Base-by-base conservation (phyloP, 2,113 vertebrate species). In the Hypocryptadius cinnamomeus region DNA sequence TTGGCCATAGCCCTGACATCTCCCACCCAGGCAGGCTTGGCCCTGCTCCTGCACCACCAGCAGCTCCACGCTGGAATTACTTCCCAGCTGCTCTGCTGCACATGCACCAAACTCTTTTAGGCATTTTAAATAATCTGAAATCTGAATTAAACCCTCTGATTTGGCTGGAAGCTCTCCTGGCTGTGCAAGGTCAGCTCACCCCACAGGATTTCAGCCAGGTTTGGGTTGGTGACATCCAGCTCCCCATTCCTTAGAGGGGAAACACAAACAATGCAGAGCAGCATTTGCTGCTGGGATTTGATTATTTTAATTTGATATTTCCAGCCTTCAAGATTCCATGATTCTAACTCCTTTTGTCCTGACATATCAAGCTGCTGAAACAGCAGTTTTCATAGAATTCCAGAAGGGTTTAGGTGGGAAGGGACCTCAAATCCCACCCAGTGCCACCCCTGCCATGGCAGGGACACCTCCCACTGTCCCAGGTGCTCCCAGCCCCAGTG, bases 401-500 rank as follows among this genome's bases (percentile, higher is more conserved):
- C 30, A 21, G n/a, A 4, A 0, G 27, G 40, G 8, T 18, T 40
- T 76, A 17, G 63, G 8, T 23, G 0, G 47, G 40, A 7, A 64
- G 11, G 13, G 30, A 54, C 2, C 21, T 0, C 0, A 0, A 53
- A 66, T 5, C 7, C 0, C 60, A 3, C 0, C 69, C 24, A 2
- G 1, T 11, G 0, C 39, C 33, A 20, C 5, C 28, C 31, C 42
- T 18, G 48, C 37, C 68, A 12, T 8, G 48, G 48, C 74, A 80
- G 69, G 60, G 77, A 81, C 69, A 12, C 61, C 61, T 73, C 2
- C 39, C 86, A 4, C 60, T 45, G 53, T 4, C 33, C 65, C 84
- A 69, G 54, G 27, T 19, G 53, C 17, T 76, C 60, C 51, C 11
- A 85, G 42, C 61, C 63, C 63, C 64, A 80, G 0, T 25, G 9